Base-by-base conservation (phyloP, 2,113 vertebrate genomes). In the Saccopteryx bilineata region DNA sequence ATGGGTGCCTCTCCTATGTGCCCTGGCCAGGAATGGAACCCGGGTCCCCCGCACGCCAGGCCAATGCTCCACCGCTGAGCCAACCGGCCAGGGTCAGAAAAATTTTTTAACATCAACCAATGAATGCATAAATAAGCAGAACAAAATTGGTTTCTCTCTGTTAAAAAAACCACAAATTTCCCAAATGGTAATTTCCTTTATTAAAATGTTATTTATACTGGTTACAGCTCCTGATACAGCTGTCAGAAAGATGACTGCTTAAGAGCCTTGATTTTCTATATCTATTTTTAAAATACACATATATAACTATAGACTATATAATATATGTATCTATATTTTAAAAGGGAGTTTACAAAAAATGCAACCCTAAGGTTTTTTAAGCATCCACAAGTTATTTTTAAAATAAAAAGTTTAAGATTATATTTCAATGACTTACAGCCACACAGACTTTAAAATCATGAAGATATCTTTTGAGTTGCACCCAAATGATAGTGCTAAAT, bases 381-480 rank as follows among this genome's bases (percentile, higher is more conserved):
- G 63, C 19, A 83, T 56, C 48, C 21, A 76, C 31, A 82, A 87
- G 54, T 92, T 71, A 88, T 65, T 83, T 87, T 84, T 63, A 86
- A 92, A 85, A 71, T 80, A 71, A 74, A 95, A 92, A 91, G 5
- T 78, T 6, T 74, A 80, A 83, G 60, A 69, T 19, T 90, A 86
- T 28, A 58, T 26, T 87, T 90, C 87, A 90, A 50, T 58, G 58
- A 71, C 83, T 96, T 21, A 66, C 56, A 50, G 56, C 21, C 58
- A 93, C 24, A 66, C 2, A 87, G 66, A 66, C 50, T 87, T 82
- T 81, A 80, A 95, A 87, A 74, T 87, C 58, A 80, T 6, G 19
- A 90, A 82, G 24, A 1, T 28, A 54, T 80, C 61, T 76, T 95
- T 75, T 81, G 19, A 75, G 26, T 50, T 60, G 2, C 26, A 86